These are phyloP conservation scores for Drosophila lacteicornis DNA, from an alignment of 1,140 invertebrate genomes.

Conservation along the genomic window DNA sequence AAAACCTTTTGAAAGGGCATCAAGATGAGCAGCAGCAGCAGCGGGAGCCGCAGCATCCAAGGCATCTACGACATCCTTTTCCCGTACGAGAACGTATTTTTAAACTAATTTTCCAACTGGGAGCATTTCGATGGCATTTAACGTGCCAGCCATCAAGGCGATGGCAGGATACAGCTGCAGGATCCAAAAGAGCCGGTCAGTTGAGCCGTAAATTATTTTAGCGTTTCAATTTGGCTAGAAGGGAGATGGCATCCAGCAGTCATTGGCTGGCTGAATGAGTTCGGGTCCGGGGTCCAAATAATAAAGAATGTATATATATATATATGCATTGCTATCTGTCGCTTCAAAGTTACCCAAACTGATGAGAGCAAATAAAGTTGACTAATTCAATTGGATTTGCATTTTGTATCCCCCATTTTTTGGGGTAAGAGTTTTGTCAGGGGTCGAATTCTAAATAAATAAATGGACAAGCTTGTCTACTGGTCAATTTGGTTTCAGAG, in stretches of 20 bases:
- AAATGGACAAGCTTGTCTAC: background rate
- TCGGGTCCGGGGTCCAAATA: conserved; percentile 10
- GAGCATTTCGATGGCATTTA: conserved; percentile 72
- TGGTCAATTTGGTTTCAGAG: background rate
- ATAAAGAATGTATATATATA: conserved; percentile 44
- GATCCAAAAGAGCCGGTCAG: conserved; percentile 24
- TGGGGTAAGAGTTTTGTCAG: background rate
- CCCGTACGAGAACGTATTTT: conserved; percentile 67
- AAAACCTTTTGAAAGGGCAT: conserved; percentile 3
- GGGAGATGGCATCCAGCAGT: conserved; percentile 36
- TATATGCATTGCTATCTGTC: conserved; percentile 2
- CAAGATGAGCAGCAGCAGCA: conserved; percentile 18
- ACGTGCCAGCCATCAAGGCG: conserved; percentile 56
- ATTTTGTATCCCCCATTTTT: conserved; percentile 15
- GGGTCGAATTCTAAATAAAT: conserved; percentile 6
- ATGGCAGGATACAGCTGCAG: conserved; percentile 32
- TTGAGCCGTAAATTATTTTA: conserved; percentile 81
- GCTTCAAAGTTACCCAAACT: conserved; percentile 33
- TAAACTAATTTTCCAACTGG: conserved; percentile 83
- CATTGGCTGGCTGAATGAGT: conserved; percentile 19
- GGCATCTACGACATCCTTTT: conserved; percentile 23
- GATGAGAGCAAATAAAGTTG: conserved; percentile 54
- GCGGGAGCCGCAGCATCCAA: conserved; percentile 1
- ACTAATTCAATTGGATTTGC: conserved; percentile 61
- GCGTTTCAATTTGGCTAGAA: conserved; percentile 73